phyloP scores from a whole-genome alignment of 2,797 vertebrate species.

The Lepus oiostolus region DNA sequence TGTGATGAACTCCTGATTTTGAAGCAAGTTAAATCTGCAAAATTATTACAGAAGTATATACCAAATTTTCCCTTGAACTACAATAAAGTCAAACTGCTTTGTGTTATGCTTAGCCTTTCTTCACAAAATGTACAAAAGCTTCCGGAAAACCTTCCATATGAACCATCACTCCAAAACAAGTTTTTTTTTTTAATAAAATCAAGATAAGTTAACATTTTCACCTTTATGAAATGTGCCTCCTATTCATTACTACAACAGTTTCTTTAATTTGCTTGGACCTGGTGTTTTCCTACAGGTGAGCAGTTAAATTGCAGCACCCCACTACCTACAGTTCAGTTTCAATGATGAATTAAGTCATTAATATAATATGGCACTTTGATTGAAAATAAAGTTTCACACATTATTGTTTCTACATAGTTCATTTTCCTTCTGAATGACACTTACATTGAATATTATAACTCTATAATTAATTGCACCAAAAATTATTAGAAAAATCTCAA shows the following conservation, averaged over 20 bases:
- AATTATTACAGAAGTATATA: conserved; percentile 1
- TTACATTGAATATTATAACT: neutral
- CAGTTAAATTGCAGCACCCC: neutral
- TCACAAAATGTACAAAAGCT: neutral
- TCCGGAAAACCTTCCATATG: neutral
- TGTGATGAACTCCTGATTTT: neutral
- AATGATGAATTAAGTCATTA: neutral
- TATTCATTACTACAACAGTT: neutral
- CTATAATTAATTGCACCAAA: neutral
- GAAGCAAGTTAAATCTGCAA: conserved; percentile 28
- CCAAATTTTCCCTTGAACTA: neutral
- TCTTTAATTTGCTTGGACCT: neutral
- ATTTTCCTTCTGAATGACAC: neutral
- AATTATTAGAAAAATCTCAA: neutral
- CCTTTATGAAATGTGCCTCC: conserved; percentile 12
- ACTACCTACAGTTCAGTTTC: neutral
- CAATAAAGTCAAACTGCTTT: conserved; percentile 24
- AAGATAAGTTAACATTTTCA: conserved; percentile 28
- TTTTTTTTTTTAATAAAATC: conserved; percentile 38
- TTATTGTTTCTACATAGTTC: neutral
- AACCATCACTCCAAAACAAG: neutral
- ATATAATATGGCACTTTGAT: neutral
- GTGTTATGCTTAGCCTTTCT: neutral
- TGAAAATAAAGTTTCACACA: neutral
- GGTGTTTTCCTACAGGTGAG: neutral